These are phyloP conservation scores for Cyclopterus lumpus DNA, from an alignment of 2,797 vertebrate genomes.

Conservation along the genomic window DNA sequence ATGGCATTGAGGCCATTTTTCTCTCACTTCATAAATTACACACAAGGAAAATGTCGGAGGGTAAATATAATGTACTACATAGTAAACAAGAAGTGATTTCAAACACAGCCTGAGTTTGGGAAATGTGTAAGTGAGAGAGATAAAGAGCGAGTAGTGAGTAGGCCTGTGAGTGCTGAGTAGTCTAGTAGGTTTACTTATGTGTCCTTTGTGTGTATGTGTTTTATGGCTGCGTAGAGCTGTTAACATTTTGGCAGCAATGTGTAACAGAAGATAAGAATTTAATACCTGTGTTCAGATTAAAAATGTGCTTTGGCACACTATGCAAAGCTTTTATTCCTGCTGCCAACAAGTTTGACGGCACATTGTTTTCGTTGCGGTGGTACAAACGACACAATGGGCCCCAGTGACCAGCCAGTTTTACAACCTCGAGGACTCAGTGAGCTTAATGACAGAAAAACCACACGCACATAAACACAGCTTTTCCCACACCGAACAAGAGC, in stretches of 20 bases:
- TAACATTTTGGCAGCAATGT: constrained; percentile 65
- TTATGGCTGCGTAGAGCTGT: constrained; percentile 59
- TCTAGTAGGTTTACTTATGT: constrained; percentile 52
- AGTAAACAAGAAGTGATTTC: constrained; percentile 37
- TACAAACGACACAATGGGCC: constrained; percentile 50
- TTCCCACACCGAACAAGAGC: constrained; percentile 26
- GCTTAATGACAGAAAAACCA: constrained; percentile 52
- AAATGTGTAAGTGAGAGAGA: constrained; percentile 40
- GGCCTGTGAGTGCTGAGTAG: constrained; percentile 40
- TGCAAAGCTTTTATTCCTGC: constrained; percentile 31
- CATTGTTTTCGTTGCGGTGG: constrained; percentile 46
- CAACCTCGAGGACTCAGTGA: constrained; percentile 50
- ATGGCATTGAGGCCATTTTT: neutral
- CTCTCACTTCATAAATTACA: constrained; percentile 1
- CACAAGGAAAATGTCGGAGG: neutral
- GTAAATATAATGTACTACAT: constrained; percentile 9
- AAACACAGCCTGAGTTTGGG: constrained; percentile 26
- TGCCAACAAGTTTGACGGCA: constrained; percentile 58
- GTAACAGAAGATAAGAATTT: constrained; percentile 68
- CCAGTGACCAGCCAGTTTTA: constrained; percentile 58
- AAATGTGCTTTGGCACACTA: constrained; percentile 55
- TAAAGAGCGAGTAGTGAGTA: constrained; percentile 38
- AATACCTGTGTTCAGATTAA: constrained; percentile 64
- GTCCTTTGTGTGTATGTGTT: constrained; percentile 46
- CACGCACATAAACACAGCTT: constrained; percentile 44